Percentiles rank a stretch among this genome's conserved stretches.
Conservation (phyloP, 2,797 vertebrate species). For the Vultur gryphus region DNA sequence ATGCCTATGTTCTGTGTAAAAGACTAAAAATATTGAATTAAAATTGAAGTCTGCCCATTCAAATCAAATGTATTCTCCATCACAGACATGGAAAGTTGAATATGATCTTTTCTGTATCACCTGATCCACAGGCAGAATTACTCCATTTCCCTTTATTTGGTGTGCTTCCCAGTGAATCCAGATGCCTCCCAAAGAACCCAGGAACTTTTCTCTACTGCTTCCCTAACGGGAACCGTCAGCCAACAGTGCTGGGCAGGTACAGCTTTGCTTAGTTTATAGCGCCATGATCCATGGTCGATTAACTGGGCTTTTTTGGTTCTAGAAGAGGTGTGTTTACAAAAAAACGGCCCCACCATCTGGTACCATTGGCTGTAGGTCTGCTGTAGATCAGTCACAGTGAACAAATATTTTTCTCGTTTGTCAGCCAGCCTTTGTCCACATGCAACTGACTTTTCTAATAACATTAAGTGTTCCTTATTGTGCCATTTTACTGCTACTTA, state of each 20-base stretch:
- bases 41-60: background rate
- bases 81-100: background rate
- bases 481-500: constrained; percentile 1
- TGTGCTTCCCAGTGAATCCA: background rate
- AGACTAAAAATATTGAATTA: background rate
- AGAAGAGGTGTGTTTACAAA: background rate
- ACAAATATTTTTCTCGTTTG: background rate
- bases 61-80: background rate
- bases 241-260: background rate
- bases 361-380: background rate
- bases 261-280: background rate
- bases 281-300: background rate
- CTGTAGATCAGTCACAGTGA: background rate
- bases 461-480: background rate
- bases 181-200: background rate
- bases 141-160: background rate
- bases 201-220: background rate
- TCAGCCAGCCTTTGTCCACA: constrained; percentile 1
- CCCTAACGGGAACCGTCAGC: background rate
- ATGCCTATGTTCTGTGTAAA: background rate
- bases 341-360: constrained; percentile 1
- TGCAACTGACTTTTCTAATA: background rate
- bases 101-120: background rate
- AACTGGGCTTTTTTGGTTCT: background rate
- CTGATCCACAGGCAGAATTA: background rate